Base-by-base conservation (phyloP, 1,140 invertebrate genomes). In the Vanessa atalanta region DNA sequence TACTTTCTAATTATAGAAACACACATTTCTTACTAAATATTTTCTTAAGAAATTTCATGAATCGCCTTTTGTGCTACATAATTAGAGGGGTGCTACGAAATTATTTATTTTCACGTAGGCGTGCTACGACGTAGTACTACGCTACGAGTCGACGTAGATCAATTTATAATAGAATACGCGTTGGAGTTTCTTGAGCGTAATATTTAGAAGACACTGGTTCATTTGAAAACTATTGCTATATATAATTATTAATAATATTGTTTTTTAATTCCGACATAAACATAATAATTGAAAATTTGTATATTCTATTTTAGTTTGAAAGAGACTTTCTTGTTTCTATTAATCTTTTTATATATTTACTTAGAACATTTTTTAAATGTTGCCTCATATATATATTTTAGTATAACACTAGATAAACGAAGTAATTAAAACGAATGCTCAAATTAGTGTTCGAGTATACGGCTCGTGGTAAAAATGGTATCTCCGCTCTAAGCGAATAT, bases 101-200 rank as follows among this genome's bases (percentile, higher is more conserved):
- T 83, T 81, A 85, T 78, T 83, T 83, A 79, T 80, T 79, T 70
- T 79, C 72, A 75, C 82, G 83, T 85, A 85, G 82, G 77, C 81
- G 75, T 67, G 74, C 79, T 84, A 82, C 85, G 83, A 4, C 79
- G 85, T 87, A 87, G 83, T 87, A 83, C 79, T 75, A 82, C 79
- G 78, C 68, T 77, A 78, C 77, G 75, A 70, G 73, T 23, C 67
- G 71, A 48, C 73, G 73, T 75, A 75, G 63, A 26, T 70, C 20
- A 68, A 66, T 70, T 75, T 70, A 75, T 70, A 70, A 74, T 69
- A 60, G 64, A 47, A 31, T 55, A 31, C 50, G 50, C 61, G 47
- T 68, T 47, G 20, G 16, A 47, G 47, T 50, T 63, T 16, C 70
- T 71, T 55, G 26, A 64, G 60, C 61, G 37, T 37, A 70, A 48